Percentiles rank a stretch among this genome's conserved stretches.
phyloP scores from a whole-genome alignment of 2,797 vertebrate genomes.

The Pelochelys cantorii region DNA sequence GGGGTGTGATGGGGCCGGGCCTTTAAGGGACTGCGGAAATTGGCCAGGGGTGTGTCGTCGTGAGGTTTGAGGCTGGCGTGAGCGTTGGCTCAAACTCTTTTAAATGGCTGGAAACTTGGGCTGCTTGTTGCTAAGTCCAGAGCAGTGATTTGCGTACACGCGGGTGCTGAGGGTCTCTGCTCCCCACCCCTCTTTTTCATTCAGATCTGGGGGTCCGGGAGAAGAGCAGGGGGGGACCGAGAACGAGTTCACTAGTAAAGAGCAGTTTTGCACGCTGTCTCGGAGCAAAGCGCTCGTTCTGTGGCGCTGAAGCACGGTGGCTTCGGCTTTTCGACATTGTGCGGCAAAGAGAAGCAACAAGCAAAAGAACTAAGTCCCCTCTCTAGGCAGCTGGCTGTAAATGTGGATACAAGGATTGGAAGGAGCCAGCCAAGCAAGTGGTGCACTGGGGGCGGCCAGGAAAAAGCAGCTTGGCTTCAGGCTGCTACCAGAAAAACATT shows the following conservation, averaged over 20 bases:
- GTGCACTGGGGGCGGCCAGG: background rate
- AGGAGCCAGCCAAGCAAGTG: background rate
- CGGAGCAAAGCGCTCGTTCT: background rate
- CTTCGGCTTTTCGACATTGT: no score
- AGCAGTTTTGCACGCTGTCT: no score
- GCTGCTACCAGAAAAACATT: background rate
- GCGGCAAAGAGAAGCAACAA: background rate
- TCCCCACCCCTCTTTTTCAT: background rate
- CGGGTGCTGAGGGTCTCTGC: background rate
- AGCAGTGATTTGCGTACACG: background rate
- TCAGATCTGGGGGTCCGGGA: background rate
- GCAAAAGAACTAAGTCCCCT: background rate
- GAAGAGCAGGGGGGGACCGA: background rate
- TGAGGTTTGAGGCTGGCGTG: background rate
- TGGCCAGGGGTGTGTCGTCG: background rate
- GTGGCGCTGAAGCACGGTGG: background rate
- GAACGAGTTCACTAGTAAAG: background rate
- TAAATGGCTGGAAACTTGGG: background rate
- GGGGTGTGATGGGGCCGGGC: no score
- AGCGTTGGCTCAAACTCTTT: background rate
- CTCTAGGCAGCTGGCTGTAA: background rate
- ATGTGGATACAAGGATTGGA: background rate
- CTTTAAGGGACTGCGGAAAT: background rate
- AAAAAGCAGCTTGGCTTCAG: background rate
- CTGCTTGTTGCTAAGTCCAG: no score